Evolutionary conservation across 2,797 vertebrate species (phyloP).

Genomic region (Anisognathus igniventris): DNA sequence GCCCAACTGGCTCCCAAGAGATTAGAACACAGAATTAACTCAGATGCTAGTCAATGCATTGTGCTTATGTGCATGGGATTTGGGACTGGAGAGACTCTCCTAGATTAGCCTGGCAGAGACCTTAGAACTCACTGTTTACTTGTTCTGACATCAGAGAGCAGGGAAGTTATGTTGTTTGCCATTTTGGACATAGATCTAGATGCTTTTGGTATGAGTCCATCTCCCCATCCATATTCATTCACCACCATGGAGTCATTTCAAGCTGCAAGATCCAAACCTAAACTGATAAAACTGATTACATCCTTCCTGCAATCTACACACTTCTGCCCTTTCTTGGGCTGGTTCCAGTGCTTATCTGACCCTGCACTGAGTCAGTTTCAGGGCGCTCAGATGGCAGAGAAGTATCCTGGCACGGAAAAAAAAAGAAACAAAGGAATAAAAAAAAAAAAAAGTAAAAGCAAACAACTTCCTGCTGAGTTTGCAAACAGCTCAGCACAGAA

Average conservation of each 20-base stretch:
- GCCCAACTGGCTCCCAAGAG: background rate
- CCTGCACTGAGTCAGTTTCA: background rate
- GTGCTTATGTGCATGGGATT: background rate
- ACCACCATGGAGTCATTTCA: background rate
- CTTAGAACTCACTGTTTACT: background rate
- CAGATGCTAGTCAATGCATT: background rate
- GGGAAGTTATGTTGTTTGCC: background rate
- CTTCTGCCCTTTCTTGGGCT: background rate
- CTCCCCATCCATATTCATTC: background rate
- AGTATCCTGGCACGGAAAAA: background rate
- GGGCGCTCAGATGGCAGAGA: conserved; percentile 13
- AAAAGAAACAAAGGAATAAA: background rate
- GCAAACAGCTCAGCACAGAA: background rate
- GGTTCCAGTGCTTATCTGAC: background rate
- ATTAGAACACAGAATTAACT: background rate
- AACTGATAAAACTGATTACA: background rate
- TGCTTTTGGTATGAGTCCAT: background rate
- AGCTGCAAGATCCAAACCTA: background rate
- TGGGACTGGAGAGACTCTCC: background rate
- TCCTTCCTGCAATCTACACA: background rate
- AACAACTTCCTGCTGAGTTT: conserved; percentile 37
- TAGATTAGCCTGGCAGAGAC: background rate
- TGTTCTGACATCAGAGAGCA: background rate
- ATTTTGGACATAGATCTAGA: background rate
- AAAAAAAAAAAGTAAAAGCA: background rate